These are phyloP conservation scores for Myopa tessellatipennis DNA, from an alignment of 2,888 invertebrate genomes.

Conservation along the genomic window DNA sequence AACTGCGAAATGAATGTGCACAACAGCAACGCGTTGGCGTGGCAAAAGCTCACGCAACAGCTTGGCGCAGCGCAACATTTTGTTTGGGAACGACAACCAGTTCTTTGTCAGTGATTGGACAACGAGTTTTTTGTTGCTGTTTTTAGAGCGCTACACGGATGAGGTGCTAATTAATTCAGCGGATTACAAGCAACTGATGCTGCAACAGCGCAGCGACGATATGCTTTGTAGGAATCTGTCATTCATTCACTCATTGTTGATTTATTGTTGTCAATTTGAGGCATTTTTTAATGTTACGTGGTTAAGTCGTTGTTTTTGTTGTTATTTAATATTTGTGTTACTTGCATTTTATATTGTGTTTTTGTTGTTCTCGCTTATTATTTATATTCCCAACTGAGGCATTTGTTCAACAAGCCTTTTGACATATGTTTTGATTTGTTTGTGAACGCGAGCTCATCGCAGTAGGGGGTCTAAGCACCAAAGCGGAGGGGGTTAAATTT, in stretches of 20 bases:
- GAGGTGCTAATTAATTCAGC: slow-evolving; percentile 37
- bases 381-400: slow-evolving; percentile 38
- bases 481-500: too few relatives aligned
- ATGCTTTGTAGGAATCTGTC: slow-evolving; percentile 26
- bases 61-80: background rate
- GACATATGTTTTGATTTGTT: slow-evolving; percentile 34
- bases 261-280: slow-evolving; percentile 25
- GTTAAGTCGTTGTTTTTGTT: background rate
- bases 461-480: background rate
- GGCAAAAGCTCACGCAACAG: slow-evolving; percentile 6
- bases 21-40: background rate
- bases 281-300: background rate
- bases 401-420: slow-evolving; percentile 42
- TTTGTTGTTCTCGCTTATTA: slow-evolving; percentile 25
- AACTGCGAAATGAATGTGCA: background rate
- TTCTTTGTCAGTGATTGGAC: background rate
- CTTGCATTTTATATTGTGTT: slow-evolving; percentile 16
- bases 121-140: background rate
- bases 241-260: slow-evolving; percentile 16
- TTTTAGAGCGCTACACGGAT: background rate
- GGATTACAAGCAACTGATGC: slow-evolving; percentile 23
- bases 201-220: background rate
- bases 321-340: slow-evolving; percentile 39
- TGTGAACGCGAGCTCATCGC: background rate
- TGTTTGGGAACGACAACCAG: background rate